Evolutionary conservation across 2,113 vertebrate species (phyloP), one percentile per base, ranked within the genome.

Genomic region (Formicarius rufipectus): DNA sequence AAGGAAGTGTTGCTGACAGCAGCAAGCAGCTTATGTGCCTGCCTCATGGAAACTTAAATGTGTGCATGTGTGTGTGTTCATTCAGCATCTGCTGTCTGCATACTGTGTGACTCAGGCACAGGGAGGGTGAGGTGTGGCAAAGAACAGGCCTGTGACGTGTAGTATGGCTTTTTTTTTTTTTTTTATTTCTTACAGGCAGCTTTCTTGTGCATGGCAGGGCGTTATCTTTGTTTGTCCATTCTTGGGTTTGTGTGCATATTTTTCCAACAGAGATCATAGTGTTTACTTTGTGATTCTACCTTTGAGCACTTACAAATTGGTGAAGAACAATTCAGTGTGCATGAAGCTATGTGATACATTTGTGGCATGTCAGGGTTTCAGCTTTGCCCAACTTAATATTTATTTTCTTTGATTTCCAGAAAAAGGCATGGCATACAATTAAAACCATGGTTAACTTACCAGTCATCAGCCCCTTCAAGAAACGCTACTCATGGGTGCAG

Each of bases 381-480:
- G 44, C 44, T 60, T 93, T 75, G 39, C 67, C 30, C 40, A 62
- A 62, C 10, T 77, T 80, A 93, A 91, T 64, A n/a, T 74, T 95
- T 58, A 79, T 80, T 95, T 90, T 94, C n/a, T 63, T 89, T 92
- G 15, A 90, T 31, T 96, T 97, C n/a, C 98, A 99, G 98, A 98
- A 94, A 89, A 99, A 98, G 69, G 90, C 99, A 53, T 99, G 99
- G 99, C 98, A 99, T 97, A 99, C 99, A 92, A 97, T 99, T 95
- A 99, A 99, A 98, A 99, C 99, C 10, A 98, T 99, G 92, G 99
- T 99, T 96, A 98, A 99, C 31, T 98, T 99, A 97, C 99, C 99
- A 7, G 98, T 99, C 90, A 98, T 99, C 40, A 98, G 98, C 22
- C 98, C 98, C 39, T 99, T 99, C 93, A 99, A 98, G 97, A 99